These are phyloP conservation scores for Temnothorax longispinosus DNA, from an alignment of 1,140 invertebrate species.

Conservation along the genomic window DNA sequence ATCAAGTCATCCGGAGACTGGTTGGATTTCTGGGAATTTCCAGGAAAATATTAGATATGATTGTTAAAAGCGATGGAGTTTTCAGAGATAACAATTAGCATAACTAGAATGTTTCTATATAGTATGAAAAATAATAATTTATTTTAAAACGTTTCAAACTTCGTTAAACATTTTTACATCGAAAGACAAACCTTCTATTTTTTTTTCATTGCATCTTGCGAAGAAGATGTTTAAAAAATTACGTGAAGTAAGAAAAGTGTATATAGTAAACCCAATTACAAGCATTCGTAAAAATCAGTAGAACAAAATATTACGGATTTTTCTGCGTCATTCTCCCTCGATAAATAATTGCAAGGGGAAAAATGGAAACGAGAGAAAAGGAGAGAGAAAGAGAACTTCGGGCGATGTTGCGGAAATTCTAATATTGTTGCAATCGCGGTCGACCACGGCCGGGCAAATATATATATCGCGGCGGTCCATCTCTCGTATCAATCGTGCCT, in stretches of 20 bases:
- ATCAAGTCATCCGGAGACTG: too few species aligned
- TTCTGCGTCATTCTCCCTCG: not conserved
- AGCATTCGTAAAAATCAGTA: not conserved
- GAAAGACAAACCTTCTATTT: not conserved
- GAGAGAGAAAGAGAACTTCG: not conserved
- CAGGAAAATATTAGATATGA: not conserved
- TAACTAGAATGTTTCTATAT: not conserved
- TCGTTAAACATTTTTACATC: not conserved
- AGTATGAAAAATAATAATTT: not conserved
- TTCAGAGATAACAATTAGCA: not conserved
- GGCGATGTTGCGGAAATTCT: not conserved
- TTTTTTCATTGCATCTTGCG: not conserved
- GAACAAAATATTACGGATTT: not conserved
- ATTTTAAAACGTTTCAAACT: not conserved
- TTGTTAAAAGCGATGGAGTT: not conserved
- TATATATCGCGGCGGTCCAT: constrained; percentile 33
- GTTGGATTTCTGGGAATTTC: too few species aligned
- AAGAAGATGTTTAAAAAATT: not conserved
- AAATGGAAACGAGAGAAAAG: not conserved
- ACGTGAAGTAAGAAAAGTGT: not conserved
- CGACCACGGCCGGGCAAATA: constrained; percentile 15
- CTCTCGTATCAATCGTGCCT: constrained; percentile 34
- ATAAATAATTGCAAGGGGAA: constrained; percentile 19
- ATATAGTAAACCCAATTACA: not conserved
- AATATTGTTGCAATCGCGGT: constrained; percentile 29